Base-by-base conservation (phyloP, 1,140 invertebrate genomes). In the Dreissena rostriformis region DNA sequence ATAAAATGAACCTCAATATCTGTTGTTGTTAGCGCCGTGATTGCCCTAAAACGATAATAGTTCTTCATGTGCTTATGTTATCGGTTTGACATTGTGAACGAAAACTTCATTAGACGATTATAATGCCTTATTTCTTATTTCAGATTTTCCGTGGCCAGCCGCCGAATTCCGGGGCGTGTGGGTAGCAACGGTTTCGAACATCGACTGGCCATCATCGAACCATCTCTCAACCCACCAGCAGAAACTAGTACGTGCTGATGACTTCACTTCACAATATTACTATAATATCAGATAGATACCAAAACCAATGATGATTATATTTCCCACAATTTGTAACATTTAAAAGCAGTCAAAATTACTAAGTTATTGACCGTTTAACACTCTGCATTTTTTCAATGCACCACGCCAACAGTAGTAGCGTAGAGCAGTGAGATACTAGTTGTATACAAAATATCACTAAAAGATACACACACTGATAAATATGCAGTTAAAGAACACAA, bases 151-250 rank as follows among this genome's bases (percentile, higher is more conserved):
- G 0, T 88, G 88, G 86, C 86, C 90, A 5, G 68, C 55, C 0
- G 75, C 83, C 24, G 91, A 93, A 63, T 91, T 92, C 68, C 85
- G 91, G 28, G 91, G 85, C 72, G 88, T 87, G 6, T 93, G 90
- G 90, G 79, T 93, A 7, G 91, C 91, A 6, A 93, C 92, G 15
- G 92, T 92, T 10, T 82, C 86, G 19, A 92, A 93, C 79, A 91
- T 93, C 28, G 92, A 93, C 82, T 93, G 92, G 92, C 92, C 92
- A 12, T 83, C 87, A 12, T 89, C 87, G 52, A 76, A 68, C 12
- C 71, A 84, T 57, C 70, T 86, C 22, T 82, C 90, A 14, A 80
- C 91, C 12, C 55, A 12, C 17, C 87, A 89, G 67, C 90, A 92
- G 73, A 82, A 91, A 79, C 51, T n/a, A 12, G 57, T 61, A 39